Conservation (phyloP, 2,113 vertebrate species). For the Pluvialis apricaria region DNA sequence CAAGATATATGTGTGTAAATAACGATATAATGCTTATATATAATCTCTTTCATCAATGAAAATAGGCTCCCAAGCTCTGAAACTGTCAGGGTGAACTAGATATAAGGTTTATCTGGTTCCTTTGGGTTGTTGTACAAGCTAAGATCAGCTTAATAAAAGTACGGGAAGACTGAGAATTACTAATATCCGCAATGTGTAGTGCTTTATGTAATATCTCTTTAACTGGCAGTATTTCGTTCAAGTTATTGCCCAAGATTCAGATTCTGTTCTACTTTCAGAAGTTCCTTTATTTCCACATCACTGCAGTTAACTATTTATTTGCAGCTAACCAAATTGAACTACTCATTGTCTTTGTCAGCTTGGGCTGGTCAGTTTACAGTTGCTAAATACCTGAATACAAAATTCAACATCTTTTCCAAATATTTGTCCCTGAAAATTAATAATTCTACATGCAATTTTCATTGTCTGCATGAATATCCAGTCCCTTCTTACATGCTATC, state of each 20-base stretch:
- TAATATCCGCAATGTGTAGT: neutral
- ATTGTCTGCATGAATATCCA: neutral
- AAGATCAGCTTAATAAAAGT: neutral
- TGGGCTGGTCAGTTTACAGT: neutral
- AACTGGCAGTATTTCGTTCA: neutral
- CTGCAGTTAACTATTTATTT: neutral
- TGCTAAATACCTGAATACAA: neutral
- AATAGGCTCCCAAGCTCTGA: neutral
- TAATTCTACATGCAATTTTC: neutral
- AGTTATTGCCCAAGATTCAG: slow-evolving; percentile 12
- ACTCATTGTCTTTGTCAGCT: neutral
- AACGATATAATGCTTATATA: neutral
- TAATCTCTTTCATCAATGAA: neutral
- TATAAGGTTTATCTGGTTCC: neutral
- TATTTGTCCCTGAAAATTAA: neutral
- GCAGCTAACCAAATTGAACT: neutral
- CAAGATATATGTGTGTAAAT: neutral
- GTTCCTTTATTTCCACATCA: neutral
- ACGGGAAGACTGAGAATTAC: neutral
- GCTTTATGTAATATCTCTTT: neutral
- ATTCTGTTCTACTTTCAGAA: slow-evolving; percentile 4
- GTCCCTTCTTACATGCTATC: neutral
- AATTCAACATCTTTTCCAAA: neutral
- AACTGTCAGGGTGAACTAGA: neutral
- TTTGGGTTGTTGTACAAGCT: neutral